Evolutionary conservation across 2,888 invertebrate genomes (phyloP).

Genomic region (Habroteleia sp.): DNA sequence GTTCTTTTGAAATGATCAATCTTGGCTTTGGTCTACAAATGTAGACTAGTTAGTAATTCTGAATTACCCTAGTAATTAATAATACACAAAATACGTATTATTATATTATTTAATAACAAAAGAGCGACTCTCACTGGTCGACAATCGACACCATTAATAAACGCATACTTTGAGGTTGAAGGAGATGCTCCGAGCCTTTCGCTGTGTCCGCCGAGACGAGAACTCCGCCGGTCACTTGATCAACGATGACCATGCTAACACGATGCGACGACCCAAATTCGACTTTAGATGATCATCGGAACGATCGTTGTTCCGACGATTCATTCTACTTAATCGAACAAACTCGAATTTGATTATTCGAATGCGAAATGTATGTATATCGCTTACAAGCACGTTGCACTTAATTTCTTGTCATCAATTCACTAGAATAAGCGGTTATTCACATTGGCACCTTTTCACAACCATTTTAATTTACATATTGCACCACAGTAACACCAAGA

Average conservation of each 20-base stretch:
- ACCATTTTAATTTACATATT: conserved; percentile 26
- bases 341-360: conserved; percentile 32
- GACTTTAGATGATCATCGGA: conserved; percentile 42
- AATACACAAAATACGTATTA: conserved; percentile 66
- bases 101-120: conserved; percentile 71
- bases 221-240: conserved; percentile 48
- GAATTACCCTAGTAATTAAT: conserved; percentile 27
- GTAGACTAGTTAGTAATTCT: conserved; percentile 18
- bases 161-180: conserved; percentile 77
- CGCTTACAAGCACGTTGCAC: conserved; percentile 42
- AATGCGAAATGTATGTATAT: conserved; percentile 10
- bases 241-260: conserved; percentile 51
- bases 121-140: conserved; percentile 74
- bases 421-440: conserved; percentile 27
- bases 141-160: conserved; percentile 76
- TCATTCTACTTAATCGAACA: conserved; percentile 14
- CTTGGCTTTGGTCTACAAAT: conserved; percentile 17
- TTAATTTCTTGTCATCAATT: conserved; percentile 34
- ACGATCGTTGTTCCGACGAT: conserved; percentile 36
- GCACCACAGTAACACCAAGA: conserved; percentile 47
- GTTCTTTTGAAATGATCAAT: conserved; percentile 6
- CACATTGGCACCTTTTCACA: conserved; percentile 51
- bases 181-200: conserved; percentile 72
- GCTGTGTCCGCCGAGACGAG: conserved; percentile 70
- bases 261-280: conserved; percentile 53